A percentile compares a stretch with the other conserved stretches of the same genome.
These are phyloP conservation scores for Dendroctonus ponderosae DNA, from an alignment of 1,140 invertebrate species.

Conservation along the genomic window DNA sequence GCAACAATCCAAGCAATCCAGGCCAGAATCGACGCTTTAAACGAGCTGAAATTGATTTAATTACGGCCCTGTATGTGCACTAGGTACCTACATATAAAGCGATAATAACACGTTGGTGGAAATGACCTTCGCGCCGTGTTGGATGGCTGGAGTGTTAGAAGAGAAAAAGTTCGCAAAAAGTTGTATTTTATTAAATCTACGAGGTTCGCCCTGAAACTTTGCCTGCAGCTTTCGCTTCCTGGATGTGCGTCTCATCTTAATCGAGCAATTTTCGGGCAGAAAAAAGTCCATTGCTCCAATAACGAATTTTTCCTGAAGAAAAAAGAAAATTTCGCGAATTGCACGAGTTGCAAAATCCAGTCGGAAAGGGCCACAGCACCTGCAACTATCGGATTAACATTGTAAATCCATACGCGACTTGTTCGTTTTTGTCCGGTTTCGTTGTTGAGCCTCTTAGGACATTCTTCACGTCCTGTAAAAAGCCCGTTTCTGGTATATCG, in stretches of 20 bases:
- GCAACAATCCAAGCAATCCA: no score
- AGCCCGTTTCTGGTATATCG: slow-evolving; percentile 15
- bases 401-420: background rate
- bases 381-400: slow-evolving; percentile 3
- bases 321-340: no score
- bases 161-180: background rate
- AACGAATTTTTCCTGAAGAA: no score
- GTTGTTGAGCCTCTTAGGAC: slow-evolving; percentile 19
- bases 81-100: slow-evolving; percentile 31
- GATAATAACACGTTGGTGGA: slow-evolving; percentile 31
- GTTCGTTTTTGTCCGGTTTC: slow-evolving; percentile 9
- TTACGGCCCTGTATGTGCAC: background rate
- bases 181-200: slow-evolving; percentile 2
- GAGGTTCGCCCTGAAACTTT: background rate
- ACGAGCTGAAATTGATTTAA: background rate
- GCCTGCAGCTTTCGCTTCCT: background rate
- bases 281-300: background rate
- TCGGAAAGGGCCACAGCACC: background rate
- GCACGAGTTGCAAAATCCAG: background rate
- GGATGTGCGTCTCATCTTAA: background rate
- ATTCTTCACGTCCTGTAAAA: slow-evolving; percentile 24
- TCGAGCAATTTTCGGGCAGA: background rate
- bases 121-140: slow-evolving; percentile 32
- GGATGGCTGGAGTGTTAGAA: slow-evolving; percentile 15
- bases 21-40: no score